Evolutionary conservation across 2,888 invertebrate genomes (phyloP).

Genomic region (Amiota communis): DNA sequence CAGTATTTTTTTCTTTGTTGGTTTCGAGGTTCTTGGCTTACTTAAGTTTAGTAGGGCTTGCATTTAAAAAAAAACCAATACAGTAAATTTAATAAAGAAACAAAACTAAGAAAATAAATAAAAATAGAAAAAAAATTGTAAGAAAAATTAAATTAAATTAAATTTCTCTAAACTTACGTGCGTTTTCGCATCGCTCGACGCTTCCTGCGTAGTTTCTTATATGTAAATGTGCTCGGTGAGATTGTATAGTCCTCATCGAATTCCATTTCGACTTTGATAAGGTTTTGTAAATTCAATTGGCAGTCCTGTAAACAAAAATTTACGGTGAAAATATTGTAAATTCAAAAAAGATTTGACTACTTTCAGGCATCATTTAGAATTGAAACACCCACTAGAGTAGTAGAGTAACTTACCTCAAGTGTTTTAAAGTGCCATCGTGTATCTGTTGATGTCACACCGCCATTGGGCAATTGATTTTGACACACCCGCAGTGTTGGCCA

Average conservation of each 20-base stretch:
- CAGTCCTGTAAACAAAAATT: slow-evolving; percentile 66
- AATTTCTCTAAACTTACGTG: slow-evolving; percentile 59
- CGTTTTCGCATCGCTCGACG: slow-evolving; percentile 67
- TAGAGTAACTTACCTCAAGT: slow-evolving; percentile 62
- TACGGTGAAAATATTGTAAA: not conserved
- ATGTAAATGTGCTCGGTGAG: slow-evolving; percentile 72
- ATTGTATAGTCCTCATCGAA: slow-evolving; percentile 73
- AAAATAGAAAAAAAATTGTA: not conserved
- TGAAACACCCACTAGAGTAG: not conserved
- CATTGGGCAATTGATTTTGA: slow-evolving; percentile 61
- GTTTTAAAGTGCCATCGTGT: slow-evolving; percentile 72
- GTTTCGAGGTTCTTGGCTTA: not conserved
- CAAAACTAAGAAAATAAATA: slow-evolving; percentile 7
- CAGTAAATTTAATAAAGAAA: not conserved
- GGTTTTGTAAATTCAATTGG: slow-evolving; percentile 73
- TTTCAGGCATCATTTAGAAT: not conserved
- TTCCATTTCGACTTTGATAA: slow-evolving; percentile 73
- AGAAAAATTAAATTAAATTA: not conserved
- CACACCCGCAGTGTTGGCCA: slow-evolving; percentile 72
- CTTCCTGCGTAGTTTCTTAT: slow-evolving; percentile 72
- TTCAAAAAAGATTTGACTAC: not conserved
- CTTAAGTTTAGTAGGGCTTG: not conserved
- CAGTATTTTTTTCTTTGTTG: not conserved
- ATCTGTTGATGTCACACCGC: slow-evolving; percentile 62
- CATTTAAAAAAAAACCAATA: not conserved